Base-by-base conservation (phyloP, 2,113 vertebrate genomes). In the Hemiprocne comata region DNA sequence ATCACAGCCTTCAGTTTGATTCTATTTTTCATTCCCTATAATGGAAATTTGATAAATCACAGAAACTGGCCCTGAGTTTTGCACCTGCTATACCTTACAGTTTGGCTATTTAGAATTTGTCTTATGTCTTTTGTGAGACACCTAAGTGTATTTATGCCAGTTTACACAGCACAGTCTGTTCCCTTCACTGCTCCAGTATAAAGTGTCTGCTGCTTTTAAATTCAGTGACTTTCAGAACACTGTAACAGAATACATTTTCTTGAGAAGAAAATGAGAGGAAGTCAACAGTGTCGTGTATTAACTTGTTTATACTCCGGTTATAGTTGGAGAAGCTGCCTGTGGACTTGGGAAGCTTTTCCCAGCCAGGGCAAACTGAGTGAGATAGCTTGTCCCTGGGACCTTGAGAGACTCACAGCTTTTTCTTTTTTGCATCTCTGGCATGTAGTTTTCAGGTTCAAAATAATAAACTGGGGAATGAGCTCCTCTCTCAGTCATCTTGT, bases 1-100 rank as follows among this genome's bases (percentile, higher is more conserved):
- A 88, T 50, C 26, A 57, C 25, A 65, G 48, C 42, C 84, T 91
- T 66, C 34, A 64, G 23, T 90, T 93, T 34, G 24, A 57, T 91
- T 96, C 91, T 71, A 60, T 67, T 86, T 93, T 94, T 70, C n/a
- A 51, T 75, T 94, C 75, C 65, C 61, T 64, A 42, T 21, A 60
- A 44, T 25, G 31, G 51, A 94, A 65, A 7, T 57, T 64, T 80
- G 82, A 88, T 84, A 60, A 84, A 85, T 20, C 33, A 33, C 62
- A 87, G 75, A 85, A 90, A 79, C 11, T 33, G 14, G 5, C 60
- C 34, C 12, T n/a, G 55, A 83, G 50, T 61, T 94, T 87, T 95
- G 69, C 24, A 89, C 69, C 76, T 89, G 61, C 78, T 83, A 0
- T 60, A 62, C 83, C 25, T 74, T 58, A 79, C 36, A 75, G 9